These are phyloP conservation scores for Andricus grossulariae DNA, from an alignment of 1,140 invertebrate genomes.

Conservation along the genomic window DNA sequence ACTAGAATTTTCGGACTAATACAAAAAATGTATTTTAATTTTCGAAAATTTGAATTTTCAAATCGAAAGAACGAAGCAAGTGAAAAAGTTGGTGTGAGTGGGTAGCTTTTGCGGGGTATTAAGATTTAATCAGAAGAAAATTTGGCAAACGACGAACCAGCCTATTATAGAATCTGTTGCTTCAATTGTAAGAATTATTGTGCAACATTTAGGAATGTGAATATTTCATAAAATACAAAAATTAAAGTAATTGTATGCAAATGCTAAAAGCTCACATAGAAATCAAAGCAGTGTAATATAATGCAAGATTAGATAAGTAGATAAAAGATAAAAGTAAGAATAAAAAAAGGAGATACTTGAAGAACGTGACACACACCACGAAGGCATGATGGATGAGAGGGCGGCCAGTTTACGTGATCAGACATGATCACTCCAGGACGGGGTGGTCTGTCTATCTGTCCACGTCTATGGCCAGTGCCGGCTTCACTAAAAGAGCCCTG, in stretches of 20 bases:
- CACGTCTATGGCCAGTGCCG: conserved; percentile 35
- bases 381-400: conserved; percentile 75
- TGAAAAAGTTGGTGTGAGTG: too few relatives aligned
- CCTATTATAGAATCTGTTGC: too few relatives aligned
- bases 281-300: too few relatives aligned
- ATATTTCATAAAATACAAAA: neutral
- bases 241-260: neutral
- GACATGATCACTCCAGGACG: conserved; percentile 71
- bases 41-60: too few relatives aligned
- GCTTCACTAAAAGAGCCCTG: neutral
- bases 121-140: too few relatives aligned
- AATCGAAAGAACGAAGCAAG: too few relatives aligned
- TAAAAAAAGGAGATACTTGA: conserved; percentile 45
- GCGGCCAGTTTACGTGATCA: conserved; percentile 75
- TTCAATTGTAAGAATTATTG: too few relatives aligned
- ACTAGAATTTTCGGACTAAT: too few relatives aligned
- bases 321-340: conserved; percentile 45
- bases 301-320: conserved; percentile 7
- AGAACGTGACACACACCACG: conserved; percentile 58
- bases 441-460: conserved; percentile 71
- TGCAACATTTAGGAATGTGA: neutral
- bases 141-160: too few relatives aligned
- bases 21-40: too few relatives aligned
- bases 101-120: too few relatives aligned
- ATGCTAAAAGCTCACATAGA: conserved; percentile 9